Evolutionary conservation across 2,797 vertebrate genomes (phyloP).

Genomic region (Alexandromys oeconomus): DNA sequence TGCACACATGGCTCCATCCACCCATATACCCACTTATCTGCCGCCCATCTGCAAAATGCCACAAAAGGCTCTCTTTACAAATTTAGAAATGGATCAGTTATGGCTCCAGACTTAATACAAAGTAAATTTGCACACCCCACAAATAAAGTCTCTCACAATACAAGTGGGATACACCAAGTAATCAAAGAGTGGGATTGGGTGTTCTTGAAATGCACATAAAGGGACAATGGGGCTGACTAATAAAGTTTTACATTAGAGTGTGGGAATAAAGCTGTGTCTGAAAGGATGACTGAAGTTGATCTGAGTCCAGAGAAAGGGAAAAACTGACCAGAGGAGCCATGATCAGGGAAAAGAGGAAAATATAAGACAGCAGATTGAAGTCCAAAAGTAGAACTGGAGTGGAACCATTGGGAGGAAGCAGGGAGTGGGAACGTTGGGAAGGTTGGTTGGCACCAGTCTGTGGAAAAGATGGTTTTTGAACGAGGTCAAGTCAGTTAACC

Average conservation of each 20-base stretch:
- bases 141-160: conserved; percentile 17
- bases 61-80: neutral
- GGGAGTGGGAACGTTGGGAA: neutral
- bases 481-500: neutral
- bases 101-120: neutral
- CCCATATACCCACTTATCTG: neutral
- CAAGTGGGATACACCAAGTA: neutral
- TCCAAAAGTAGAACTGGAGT: neutral
- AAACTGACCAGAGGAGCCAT: neutral
- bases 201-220: conserved; percentile 8
- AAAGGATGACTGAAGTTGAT: neutral
- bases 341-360: neutral
- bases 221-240: neutral
- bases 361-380: neutral
- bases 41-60: neutral
- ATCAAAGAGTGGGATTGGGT: neutral
- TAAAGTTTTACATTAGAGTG: neutral
- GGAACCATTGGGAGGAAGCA: conserved; percentile 5
- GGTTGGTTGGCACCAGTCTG: neutral
- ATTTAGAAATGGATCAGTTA: neutral
- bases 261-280: neutral
- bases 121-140: neutral
- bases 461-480: neutral
- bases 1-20: neutral
- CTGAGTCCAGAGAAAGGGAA: conserved; percentile 13